Evolutionary conservation across 1,140 invertebrate genomes (phyloP), one percentile per base, ranked within the genome.

Genomic region (Centruroides sculpturatus): DNA sequence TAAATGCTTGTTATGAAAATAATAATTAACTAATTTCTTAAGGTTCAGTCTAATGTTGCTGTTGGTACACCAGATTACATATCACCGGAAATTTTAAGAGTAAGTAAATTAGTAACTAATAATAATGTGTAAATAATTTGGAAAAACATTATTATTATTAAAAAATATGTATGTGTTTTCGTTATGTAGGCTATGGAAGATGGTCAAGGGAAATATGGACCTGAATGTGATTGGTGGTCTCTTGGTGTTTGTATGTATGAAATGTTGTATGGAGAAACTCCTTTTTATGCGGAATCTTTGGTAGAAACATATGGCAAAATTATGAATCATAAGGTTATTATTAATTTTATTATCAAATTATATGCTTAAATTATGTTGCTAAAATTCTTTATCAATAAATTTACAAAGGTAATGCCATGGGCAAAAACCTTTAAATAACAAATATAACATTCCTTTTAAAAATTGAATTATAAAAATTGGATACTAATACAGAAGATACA

Each of bases 291-390:
- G 34, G 97, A 99, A 79, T 96, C 92, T 69, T 80, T 99, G 61
- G 91, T 98, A 57, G 96, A 99, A 81, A 99, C 97, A n/a, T 99
- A 99, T 78, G 93, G 92, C 56, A 97, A 98, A 79, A 99, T 99
- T 70, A 99, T 99, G 96, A 98, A 97, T 79, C 95, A 99, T 77
- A 92, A 95, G 77, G 85, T 71, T 94, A 94, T 85, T 86, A 75
- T 67, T 53, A 59, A 61, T 68, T 54, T 55, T 7, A 5, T 54
- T 35, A 52, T 65, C 54, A 46, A 46, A 11, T 58, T 41, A 41
- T 23, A 23, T 23, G 23, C 23, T 23, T 23, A 23, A 23, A 23
- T n/a, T 1, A 23, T 23, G 23, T 23, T 23, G 23, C 23, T 23
- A 23, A 23, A 23, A 23, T 23, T 23, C 23, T 23, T 23, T 23